Base-by-base conservation (phyloP, 2,113 vertebrate genomes). In the Dromaius novaehollandiae region DNA sequence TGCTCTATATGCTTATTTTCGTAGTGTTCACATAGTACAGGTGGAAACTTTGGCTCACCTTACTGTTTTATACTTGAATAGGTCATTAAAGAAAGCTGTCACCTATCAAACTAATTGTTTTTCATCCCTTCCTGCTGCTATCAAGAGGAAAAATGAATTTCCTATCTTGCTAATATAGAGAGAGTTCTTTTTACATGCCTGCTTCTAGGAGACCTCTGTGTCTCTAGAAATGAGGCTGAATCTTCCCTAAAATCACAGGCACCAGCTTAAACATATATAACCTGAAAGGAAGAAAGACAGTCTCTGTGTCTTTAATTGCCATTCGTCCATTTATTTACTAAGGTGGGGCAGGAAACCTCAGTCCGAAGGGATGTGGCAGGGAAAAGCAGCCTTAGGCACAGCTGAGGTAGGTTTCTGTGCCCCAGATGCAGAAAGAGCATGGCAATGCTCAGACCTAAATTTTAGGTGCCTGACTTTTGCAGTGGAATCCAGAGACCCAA, bases 1-100 rank as follows among this genome's bases (percentile, higher is more conserved):
- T 89, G 42, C 56, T 91, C 91, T 42, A 48, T 86, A 60, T 71
- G 60, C 28, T 91, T 89, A 51, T 83, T 91, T 88, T n/a, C 91
- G 68, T 64, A 34, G 38, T 82, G 70, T 64, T 91, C 76, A 51
- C 53, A 51, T 19, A 78, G 32, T n/a, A 64, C 17, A 95, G 88
- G 68, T 94, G 50, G 89, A 94, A 88, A 91, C 42, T 93, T 85
- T 50, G 42, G 8, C 13, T 86, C 51, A 84, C 46, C 8, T 81
- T 95, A 68, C 71, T 74, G 50, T 91, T 91, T 94, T 7, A 11
- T 73, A 36, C 50, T 88, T 89, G 65, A 86, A 36, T 56, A 26
- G 36, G 24, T 80, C 79, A 44, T 84, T 91, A 95, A 86, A 83
- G 48, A 38, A 91, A 94, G 14, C 15, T 61, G 60, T 64, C 42